Percentiles rank a stretch among this genome's conserved stretches.
Evolutionary conservation across 2,113 vertebrate species (phyloP).

Genomic region (Tenebrosternarchus preto): DNA sequence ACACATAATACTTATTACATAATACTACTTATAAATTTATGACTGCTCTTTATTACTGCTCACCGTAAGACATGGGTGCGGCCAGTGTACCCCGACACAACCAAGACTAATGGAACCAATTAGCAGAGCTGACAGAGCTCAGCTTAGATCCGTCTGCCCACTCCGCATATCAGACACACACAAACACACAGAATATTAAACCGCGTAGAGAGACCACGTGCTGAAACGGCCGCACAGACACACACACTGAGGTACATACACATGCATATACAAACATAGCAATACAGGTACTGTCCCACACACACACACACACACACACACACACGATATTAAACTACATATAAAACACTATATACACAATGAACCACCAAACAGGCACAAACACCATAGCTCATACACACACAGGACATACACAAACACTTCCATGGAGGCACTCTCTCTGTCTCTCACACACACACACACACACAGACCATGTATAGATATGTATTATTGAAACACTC

Average conservation of each 20-base stretch:
- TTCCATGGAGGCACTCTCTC: conserved; percentile 11
- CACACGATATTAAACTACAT: background rate
- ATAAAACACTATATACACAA: no score
- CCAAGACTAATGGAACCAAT: conserved; percentile 49
- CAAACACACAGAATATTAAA: background rate
- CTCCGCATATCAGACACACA: conserved; percentile 7
- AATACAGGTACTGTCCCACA: background rate
- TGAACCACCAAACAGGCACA: no score
- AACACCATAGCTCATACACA: background rate
- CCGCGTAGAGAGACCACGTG: background rate
- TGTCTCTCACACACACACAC: background rate
- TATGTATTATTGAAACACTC: no score
- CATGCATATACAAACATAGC: background rate
- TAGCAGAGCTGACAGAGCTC: conserved; percentile 33
- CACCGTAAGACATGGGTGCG: conserved; percentile 38
- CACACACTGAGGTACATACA: background rate
- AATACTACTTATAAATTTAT: no score
- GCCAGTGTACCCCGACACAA: conserved; percentile 2
- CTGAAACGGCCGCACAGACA: background rate
- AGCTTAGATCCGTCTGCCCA: background rate
- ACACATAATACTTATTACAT: no score
- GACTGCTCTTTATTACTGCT: background rate
- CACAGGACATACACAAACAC: background rate
- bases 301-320: background rate
- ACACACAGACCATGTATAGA: background rate